These are phyloP conservation scores for Semotilus atromaculatus DNA, from an alignment of 2,797 vertebrate genomes.

Conservation along the genomic window DNA sequence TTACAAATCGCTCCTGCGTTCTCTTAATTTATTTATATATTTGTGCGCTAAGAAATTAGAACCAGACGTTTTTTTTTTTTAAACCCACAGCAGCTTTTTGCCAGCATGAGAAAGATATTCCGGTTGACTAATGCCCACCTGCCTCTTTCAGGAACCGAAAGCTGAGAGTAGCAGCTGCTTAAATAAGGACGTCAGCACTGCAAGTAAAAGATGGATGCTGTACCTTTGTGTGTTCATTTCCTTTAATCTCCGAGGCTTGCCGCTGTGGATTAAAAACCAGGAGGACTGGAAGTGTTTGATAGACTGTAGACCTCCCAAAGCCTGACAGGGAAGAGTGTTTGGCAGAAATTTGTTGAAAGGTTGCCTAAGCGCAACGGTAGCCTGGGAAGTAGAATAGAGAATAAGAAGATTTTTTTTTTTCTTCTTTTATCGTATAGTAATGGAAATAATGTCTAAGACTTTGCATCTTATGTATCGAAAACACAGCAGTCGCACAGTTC, in stretches of 20 bases:
- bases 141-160: conserved; percentile 74
- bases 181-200: conserved; percentile 79
- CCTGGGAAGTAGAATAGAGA: conserved; percentile 43
- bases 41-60: neutral
- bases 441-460: conserved; percentile 55
- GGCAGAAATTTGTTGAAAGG: conserved; percentile 48
- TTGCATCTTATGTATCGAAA: conserved; percentile 52
- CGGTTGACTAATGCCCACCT: conserved; percentile 51
- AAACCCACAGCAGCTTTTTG: conserved; percentile 1
- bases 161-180: conserved; percentile 73
- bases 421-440: conserved; percentile 9
- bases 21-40: conserved; percentile 10
- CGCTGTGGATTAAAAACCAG: conserved; percentile 56
- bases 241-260: conserved; percentile 58
- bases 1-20: conserved; percentile 2
- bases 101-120: conserved; percentile 38
- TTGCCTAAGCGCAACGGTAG: conserved; percentile 43
- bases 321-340: conserved; percentile 62
- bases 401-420: conserved; percentile 20
- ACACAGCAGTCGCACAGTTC: neutral
- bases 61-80: neutral
- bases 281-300: conserved; percentile 60
- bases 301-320: conserved; percentile 56
- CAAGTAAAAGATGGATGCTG: conserved; percentile 64
- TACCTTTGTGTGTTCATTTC: conserved; percentile 54